These are phyloP conservation scores for Agrochola lota DNA, from an alignment of 2,888 invertebrate species.

Conservation along the genomic window DNA sequence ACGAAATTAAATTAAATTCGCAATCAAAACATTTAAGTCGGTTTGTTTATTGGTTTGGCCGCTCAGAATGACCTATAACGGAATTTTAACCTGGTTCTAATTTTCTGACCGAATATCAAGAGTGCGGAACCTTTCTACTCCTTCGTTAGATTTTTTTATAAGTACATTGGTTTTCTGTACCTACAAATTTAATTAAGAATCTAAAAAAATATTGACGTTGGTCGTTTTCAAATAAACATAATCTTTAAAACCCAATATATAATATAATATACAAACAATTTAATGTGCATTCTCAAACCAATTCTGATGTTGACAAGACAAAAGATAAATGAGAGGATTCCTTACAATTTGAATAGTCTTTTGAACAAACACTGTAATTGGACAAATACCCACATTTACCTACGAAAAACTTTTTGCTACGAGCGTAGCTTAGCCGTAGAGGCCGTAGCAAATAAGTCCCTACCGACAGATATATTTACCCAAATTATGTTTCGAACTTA, in stretches of 20 bases:
- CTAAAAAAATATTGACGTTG: background rate
- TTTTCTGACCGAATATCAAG: slow-evolving; percentile 14
- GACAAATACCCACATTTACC: slow-evolving; percentile 23
- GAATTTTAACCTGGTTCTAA: slow-evolving; percentile 42
- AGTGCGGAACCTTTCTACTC: slow-evolving; percentile 6
- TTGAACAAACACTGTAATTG: slow-evolving; percentile 27
- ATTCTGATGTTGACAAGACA: slow-evolving; percentile 21
- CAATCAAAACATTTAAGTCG: slow-evolving; percentile 38
- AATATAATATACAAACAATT: background rate
- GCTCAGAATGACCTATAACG: slow-evolving; percentile 36
- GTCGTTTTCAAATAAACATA: background rate
- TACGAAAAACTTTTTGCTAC: slow-evolving; percentile 26
- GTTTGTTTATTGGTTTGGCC: slow-evolving; percentile 26
- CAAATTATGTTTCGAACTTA: background rate
- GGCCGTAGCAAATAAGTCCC: slow-evolving; percentile 8
- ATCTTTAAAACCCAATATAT: background rate
- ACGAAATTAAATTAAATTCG: slow-evolving; percentile 33
- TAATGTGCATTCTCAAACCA: slow-evolving; percentile 12
- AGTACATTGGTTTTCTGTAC: background rate
- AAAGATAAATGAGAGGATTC: slow-evolving; percentile 11
- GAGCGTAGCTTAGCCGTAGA: slow-evolving; percentile 1
- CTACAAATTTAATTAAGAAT: background rate
- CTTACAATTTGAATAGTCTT: slow-evolving; percentile 27
- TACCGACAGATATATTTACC: background rate
- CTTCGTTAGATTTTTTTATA: slow-evolving; percentile 5